Base-by-base conservation (phyloP, 1,140 invertebrate genomes). In the Babylonia areolata region DNA sequence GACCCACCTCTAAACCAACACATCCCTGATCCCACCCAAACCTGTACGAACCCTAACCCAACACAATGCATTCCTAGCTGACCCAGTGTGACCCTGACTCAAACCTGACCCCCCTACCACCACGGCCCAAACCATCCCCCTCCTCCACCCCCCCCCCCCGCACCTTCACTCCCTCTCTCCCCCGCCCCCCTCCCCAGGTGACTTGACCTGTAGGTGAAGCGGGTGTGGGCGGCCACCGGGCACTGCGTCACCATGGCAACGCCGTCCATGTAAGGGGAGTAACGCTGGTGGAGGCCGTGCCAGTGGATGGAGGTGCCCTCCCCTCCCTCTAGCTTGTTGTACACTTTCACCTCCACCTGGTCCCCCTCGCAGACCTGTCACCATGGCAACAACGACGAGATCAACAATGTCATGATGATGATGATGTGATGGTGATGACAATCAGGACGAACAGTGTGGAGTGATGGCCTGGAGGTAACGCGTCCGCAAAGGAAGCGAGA, bases 271-370 rank as follows among this genome's bases (percentile, higher is more conserved):
- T 90, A 84, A 69, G 86, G 90, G 9, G 90, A 89, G 42, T 85
- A 88, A 42, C 85, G 71, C 69, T 92, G 92, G 0, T 89, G 85
- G 12, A 92, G 78, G 31, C 92, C 92, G 85, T 92, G 92, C 92
- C 92, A 92, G 84, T 92, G 92, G 54, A 92, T 87, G 1, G 97
- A 96, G n/a, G 91, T 92, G n/a, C 90, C 91, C 85, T 92, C 92
- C 5, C 84, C 86, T 15, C 87, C 88, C 37, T 88, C 85, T 64
- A 93, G 39, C 46, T 88, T 87, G 87, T 93, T 93, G 46, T 85
- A 42, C 1, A 93, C 91, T 35, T 89, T 90, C 1, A 93, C 92
- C 42, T 89, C 83, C 12, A 93, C 87, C 17, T 87, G 88, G 86
- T 93, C 92, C 20, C 88, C 89, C 81, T 91, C 85, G 85, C 92